phyloP scores from a whole-genome alignment of 2,888 invertebrate genomes.

The Nemotelus nigrinus region DNA sequence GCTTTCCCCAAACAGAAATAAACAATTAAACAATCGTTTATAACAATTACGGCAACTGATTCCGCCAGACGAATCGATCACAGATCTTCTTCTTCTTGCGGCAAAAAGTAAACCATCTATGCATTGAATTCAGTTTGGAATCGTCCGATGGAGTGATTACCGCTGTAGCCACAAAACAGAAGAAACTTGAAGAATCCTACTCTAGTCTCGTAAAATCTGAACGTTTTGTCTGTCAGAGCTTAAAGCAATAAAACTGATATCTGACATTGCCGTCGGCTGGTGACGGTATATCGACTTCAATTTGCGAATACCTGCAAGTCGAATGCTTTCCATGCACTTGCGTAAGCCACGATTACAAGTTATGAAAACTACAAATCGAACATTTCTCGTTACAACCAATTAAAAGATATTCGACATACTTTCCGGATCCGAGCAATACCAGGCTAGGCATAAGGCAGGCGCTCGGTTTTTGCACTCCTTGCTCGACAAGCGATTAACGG shows the following conservation, averaged over 20 bases:
- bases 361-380: constrained; percentile 39
- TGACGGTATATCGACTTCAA: constrained; percentile 12
- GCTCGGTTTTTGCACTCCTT: neutral
- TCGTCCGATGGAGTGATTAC: too few species aligned
- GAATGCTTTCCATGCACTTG: constrained; percentile 14
- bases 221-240: too few species aligned
- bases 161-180: too few species aligned
- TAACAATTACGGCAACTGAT: constrained; percentile 24
- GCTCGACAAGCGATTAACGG: neutral
- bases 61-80: too few species aligned
- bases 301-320: neutral
- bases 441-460: neutral
- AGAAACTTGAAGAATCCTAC: too few species aligned
- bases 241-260: neutral
- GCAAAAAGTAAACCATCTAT: too few species aligned
- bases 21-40: constrained; percentile 39
- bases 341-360: constrained; percentile 4
- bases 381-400: constrained; percentile 32
- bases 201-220: too few species aligned
- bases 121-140: too few species aligned
- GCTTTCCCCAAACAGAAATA: constrained; percentile 18
- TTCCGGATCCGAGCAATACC: neutral
- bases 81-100: too few species aligned
- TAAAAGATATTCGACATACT: constrained; percentile 29
- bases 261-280: constrained; percentile 13